Evolutionary conservation across 2,888 invertebrate species (phyloP), one percentile per base, ranked within the genome.

Genomic region (Apotomis capreana): DNA sequence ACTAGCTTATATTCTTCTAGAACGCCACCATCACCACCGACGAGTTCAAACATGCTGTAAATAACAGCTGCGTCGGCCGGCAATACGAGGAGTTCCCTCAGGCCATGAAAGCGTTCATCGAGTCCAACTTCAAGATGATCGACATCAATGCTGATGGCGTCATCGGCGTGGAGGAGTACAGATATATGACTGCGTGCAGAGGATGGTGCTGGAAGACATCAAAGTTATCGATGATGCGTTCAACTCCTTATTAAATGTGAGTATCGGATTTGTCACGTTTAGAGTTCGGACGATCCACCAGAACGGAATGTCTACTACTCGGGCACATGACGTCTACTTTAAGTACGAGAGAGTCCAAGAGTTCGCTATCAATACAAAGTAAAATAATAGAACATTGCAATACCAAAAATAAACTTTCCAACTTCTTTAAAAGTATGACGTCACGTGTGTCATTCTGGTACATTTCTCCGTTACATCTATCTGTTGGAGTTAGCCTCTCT

Each of bases 21-120:
- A 97, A 97, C 84, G 97, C 97, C 60, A 95, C 95, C 84, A 96
- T 97, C 79, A 95, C 97, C 4, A 95, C 95, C 70, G 96, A 96
- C 1, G 97, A 97, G 84, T 97, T 97, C 90, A 97, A 97, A 85
- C 87, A 85, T 79, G 97, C 97, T 0, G 97, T 97, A 0, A 95
- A 96, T 86, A 96, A 95, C 84, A 96, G 96, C 78, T 97, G 97
- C 83, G 94, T 97, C 36, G 97, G 97, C 4, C 94, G 95, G 80
- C 94, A 95, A 75, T 97, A 96, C 83, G 95, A 95, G 10, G 96
- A 97, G 74, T 97, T 97, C 83, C 97, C 97, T 0, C 96, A 97
- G 88, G 96, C 97, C 4, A 96, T 97, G 96, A 96, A 95, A 83
- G 96, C 97, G 84, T 97, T 97, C 86, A 97, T 97, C 83, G 97